phyloP scores from a whole-genome alignment of 2,113 vertebrate genomes.

The Festucalex cinctus region DNA sequence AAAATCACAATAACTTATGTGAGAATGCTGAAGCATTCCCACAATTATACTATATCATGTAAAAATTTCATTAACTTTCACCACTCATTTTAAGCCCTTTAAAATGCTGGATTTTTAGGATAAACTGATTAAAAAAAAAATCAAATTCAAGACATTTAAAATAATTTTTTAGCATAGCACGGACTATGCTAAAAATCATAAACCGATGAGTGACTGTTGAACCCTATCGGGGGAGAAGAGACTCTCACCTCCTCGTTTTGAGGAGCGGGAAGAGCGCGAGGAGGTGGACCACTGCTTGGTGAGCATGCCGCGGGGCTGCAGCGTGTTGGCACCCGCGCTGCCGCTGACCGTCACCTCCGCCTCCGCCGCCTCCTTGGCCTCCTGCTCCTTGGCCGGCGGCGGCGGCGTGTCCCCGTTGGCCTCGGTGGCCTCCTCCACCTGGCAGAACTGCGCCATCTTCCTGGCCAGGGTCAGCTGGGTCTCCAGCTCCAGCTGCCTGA shows the following conservation, averaged over 20 bases:
- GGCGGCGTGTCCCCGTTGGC: constrained; percentile 53
- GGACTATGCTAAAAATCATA: no score
- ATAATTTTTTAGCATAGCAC: no score
- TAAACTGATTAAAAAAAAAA: no score
- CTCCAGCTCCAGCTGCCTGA: constrained; percentile 92
- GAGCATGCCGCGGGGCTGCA: constrained; percentile 80
- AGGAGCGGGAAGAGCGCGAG: constrained; percentile 91
- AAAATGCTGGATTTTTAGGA: no score
- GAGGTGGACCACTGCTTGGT: constrained; percentile 99
- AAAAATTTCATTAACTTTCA: no score
- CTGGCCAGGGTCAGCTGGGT: constrained; percentile 88
- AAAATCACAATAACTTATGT: no score
- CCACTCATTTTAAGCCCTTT: no score
- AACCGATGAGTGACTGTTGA: background rate
- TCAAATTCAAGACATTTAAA: no score
- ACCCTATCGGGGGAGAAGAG: background rate
- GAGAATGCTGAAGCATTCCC: no score
- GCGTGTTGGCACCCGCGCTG: constrained; percentile 65
- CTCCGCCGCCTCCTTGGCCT: constrained; percentile 74
- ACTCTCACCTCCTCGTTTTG: constrained; percentile 90
- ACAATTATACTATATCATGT: no score
- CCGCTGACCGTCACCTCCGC: constrained; percentile 63
- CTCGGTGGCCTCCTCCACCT: constrained; percentile 68
- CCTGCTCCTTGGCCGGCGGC: constrained; percentile 68
- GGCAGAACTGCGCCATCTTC: constrained; percentile 91